These are phyloP conservation scores for Setipinna tenuifilis DNA, from an alignment of 2,797 vertebrate genomes.

Conservation along the genomic window DNA sequence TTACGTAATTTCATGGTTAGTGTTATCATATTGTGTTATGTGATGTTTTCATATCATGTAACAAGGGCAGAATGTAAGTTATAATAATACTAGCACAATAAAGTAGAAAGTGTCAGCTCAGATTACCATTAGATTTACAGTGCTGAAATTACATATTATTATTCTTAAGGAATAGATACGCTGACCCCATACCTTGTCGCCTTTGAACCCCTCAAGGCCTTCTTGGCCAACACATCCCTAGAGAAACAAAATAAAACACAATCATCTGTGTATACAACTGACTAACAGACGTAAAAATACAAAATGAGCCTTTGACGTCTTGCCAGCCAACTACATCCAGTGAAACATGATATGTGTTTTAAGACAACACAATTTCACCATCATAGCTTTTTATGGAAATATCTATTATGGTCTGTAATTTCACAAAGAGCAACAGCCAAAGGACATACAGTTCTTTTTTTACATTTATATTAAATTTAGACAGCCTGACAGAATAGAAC, in stretches of 20 bases:
- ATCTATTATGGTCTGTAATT: constrained; percentile 57
- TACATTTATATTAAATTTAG: not conserved
- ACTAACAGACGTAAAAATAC: not conserved
- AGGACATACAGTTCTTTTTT: too few relatives aligned
- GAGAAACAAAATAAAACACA: constrained; percentile 47
- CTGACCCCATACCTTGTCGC: constrained; percentile 77
- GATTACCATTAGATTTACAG: not conserved
- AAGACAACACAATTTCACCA: not conserved
- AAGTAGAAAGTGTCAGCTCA: not conserved
- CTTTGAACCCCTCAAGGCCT: constrained; percentile 78
- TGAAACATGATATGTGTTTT: not conserved
- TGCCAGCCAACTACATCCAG: not conserved
- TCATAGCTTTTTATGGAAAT: constrained; percentile 46
- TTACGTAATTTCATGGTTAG: too few relatives aligned
- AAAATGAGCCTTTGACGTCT: not conserved
- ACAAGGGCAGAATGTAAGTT: not conserved
- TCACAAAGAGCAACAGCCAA: constrained; percentile 42
- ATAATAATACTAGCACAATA: not conserved
- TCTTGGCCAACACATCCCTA: constrained; percentile 80
- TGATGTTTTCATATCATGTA: too few relatives aligned
- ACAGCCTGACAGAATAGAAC: not conserved
- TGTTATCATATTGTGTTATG: too few relatives aligned
- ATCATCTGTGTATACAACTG: not conserved
- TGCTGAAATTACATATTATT: not conserved
- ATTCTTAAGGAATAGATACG: not conserved